These are phyloP conservation scores for Bostrychus sinensis DNA, from an alignment of 2,113 vertebrate genomes.

Conservation along the genomic window DNA sequence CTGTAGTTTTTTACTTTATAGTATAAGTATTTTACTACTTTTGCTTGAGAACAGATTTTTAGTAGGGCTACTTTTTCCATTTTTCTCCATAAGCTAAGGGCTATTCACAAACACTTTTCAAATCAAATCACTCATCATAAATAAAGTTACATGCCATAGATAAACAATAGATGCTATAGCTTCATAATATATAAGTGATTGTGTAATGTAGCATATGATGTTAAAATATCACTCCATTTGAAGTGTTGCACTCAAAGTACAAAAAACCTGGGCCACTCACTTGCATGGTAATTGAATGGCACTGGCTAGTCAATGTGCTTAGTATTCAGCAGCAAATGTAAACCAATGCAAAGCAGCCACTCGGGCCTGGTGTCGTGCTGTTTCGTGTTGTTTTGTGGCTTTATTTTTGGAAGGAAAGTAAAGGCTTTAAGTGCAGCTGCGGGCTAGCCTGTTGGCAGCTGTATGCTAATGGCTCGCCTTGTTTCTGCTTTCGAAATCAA, in stretches of 20 bases:
- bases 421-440: constrained; percentile 62
- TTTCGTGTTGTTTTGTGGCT: constrained; percentile 41
- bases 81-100: too few species aligned
- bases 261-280: not conserved
- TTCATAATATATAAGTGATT: too few species aligned
- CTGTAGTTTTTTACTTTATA: too few species aligned
- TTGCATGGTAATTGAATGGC: constrained; percentile 10
- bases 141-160: too few species aligned
- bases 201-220: not conserved
- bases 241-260: not conserved
- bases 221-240: constrained; percentile 8
- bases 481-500: constrained; percentile 68
- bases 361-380: constrained; percentile 27
- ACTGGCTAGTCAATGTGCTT: constrained; percentile 7
- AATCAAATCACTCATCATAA: too few species aligned
- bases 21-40: too few species aligned
- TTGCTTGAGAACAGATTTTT: too few species aligned
- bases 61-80: too few species aligned
- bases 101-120: too few species aligned
- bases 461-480: constrained; percentile 69
- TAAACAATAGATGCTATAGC: too few species aligned
- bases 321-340: constrained; percentile 23
- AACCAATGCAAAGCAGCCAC: constrained; percentile 24
- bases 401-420: constrained; percentile 57
- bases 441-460: constrained; percentile 69